These are phyloP conservation scores for Nephrocerus scutellatus DNA, from an alignment of 2,888 invertebrate species.

Conservation along the genomic window DNA sequence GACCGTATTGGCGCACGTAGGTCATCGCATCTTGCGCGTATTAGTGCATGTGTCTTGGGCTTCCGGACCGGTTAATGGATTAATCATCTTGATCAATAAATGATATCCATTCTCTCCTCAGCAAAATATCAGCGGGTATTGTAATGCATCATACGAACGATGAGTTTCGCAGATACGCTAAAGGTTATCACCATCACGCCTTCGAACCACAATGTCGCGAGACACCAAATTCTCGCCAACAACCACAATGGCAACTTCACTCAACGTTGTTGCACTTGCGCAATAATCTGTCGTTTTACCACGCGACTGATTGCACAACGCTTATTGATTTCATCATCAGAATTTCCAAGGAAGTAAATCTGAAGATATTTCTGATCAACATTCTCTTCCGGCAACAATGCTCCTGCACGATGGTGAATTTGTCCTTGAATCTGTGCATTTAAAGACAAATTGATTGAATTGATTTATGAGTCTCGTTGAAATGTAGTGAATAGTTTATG, in stretches of 20 bases:
- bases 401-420: too few species aligned
- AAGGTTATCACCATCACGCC: constrained; percentile 21
- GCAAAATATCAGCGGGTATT: constrained; percentile 16
- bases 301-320: too few species aligned
- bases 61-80: constrained; percentile 6
- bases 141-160: constrained; percentile 15
- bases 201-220: constrained; percentile 32
- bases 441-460: too few species aligned
- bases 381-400: too few species aligned
- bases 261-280: constrained; percentile 36
- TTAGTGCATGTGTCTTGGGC: constrained; percentile 16
- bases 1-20: constrained; percentile 11
- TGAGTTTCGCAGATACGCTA: constrained; percentile 28
- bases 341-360: too few species aligned
- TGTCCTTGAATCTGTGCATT: too few species aligned
- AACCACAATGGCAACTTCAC: constrained; percentile 36
- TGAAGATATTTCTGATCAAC: too few species aligned
- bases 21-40: constrained; percentile 10
- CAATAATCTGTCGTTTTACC: too few species aligned
- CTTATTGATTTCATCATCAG: too few species aligned
- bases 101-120: constrained; percentile 20
- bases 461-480: too few species aligned
- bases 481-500: too few species aligned
- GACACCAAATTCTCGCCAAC: constrained; percentile 31
- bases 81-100: constrained; percentile 14